A percentile compares a stretch with the other conserved stretches of the same genome.
Evolutionary conservation across 2,797 vertebrate species (phyloP).

Genomic region (Rhinatrema bivittatum): DNA sequence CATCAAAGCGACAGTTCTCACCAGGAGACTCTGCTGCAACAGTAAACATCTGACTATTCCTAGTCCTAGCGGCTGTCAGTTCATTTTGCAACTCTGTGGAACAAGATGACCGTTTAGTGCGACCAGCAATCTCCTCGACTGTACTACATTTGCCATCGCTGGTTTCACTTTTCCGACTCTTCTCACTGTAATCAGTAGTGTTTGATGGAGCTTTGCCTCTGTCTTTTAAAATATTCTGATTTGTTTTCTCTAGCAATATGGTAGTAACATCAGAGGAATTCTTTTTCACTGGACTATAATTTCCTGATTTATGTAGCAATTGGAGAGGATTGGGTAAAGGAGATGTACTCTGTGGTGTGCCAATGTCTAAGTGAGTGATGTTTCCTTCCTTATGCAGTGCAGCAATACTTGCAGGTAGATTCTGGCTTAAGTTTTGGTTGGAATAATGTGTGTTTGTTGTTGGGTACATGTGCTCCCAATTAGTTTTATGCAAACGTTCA

Average conservation of each 20-base stretch:
- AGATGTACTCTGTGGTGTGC: not conserved
- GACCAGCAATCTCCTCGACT: conserved; percentile 17
- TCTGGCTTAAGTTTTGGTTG: conserved; percentile 43
- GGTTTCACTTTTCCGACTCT: conserved; percentile 16
- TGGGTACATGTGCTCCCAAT: conserved; percentile 35
- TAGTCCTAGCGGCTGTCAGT: conserved; percentile 19
- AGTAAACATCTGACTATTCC: conserved; percentile 19
- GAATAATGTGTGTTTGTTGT: conserved; percentile 50
- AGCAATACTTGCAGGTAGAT: conserved; percentile 46
- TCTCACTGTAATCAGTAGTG: conserved; percentile 7
- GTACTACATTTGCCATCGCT: conserved; percentile 13
- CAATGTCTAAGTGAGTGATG: conserved; percentile 3
- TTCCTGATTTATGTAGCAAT: conserved; percentile 6
- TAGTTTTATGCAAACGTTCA: conserved; percentile 42
- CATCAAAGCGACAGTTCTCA: conserved; percentile 1
- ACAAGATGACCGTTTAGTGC: conserved; percentile 10
- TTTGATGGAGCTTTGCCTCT: conserved; percentile 2
- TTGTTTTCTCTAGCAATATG: not conserved
- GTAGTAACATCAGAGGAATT: not conserved
- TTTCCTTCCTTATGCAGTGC: conserved; percentile 38
- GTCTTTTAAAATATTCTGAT: no score
- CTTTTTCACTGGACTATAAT: conserved; percentile 20
- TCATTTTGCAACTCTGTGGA: conserved; percentile 30
- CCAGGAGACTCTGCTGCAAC: conserved; percentile 13
- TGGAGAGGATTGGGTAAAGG: conserved; percentile 3